Base-by-base conservation (phyloP, 2,113 vertebrate species). In the Tenrec ecaudatus region DNA sequence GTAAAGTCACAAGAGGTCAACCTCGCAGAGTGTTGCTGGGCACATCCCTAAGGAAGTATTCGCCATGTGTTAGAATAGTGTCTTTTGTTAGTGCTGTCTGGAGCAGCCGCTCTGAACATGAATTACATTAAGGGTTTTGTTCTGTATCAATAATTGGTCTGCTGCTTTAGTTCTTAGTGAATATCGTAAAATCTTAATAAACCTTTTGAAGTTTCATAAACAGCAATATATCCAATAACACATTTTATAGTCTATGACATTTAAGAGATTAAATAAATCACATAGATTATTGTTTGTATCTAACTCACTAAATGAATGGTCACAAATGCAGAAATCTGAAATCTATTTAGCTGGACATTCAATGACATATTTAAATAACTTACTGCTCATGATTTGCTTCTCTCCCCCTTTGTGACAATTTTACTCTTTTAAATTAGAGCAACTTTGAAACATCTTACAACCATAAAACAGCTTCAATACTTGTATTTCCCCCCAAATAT, bases 101-200 rank as follows among this genome's bases (percentile, higher is more conserved):
- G 97, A 97, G 71, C 47, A 92, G 73, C 95, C 66, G 81, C 36
- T 82, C 57, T 19, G 82, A 92, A 83, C n/a, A 62, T 62, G 87
- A 97, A 96, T 89, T 90, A 90, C 78, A 91, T 94, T 53, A 96
- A 95, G 82, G 80, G 62, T 20, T n/a, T 92, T 93, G 78, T 95
- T 92, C 90, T 71, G 82, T 94, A 96, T 96, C 96, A 97, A 96
- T 97, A 96, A 96, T 69, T 77, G 60, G 53, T 71, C 93, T 95
- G 57, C 96, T 97, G 90, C 92, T 53, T 95, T 83, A 93, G 33
- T 82, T 92, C 66, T 77, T 57, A 90, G 89, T 95, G 92, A 84
- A 94, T 95, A 91, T 66, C 23, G 95, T 97, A 97, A 97, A 97
- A 97, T 84, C 81, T 96, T 97, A 97, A 97, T 97, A 97, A 96